phyloP scores from a whole-genome alignment of 1,140 invertebrate genomes.

The Caenorhabditis remanei region DNA sequence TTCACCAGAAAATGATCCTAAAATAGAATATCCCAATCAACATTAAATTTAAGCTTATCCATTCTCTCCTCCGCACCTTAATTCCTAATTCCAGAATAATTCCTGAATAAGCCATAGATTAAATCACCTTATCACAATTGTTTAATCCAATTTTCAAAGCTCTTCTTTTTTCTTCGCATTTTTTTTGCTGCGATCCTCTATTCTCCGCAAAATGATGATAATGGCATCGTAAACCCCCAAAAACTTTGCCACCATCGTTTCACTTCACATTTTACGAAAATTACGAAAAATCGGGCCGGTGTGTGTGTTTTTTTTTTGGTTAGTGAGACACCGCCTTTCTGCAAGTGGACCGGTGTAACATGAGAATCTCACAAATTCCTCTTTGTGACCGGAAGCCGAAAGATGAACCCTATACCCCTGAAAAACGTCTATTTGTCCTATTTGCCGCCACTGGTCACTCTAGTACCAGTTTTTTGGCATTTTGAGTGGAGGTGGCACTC shows the following conservation, averaged over 20 bases:
- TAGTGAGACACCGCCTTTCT: too few relatives aligned
- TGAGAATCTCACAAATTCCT: conserved; percentile 47
- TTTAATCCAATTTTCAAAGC: conserved; percentile 45
- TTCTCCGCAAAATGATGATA: conserved; percentile 20
- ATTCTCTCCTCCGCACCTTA: conserved; percentile 9
- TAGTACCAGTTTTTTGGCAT: conserved; percentile 38
- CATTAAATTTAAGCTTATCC: background rate
- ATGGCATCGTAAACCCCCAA: conserved; percentile 19
- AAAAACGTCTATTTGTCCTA: background rate
- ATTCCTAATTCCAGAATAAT: background rate
- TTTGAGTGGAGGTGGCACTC: background rate
- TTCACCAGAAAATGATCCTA: background rate
- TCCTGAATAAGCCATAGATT: conserved; percentile 1
- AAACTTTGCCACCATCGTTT: background rate
- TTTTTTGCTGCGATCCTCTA: background rate
- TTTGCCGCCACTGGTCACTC: conserved; percentile 13
- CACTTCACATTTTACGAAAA: conserved; percentile 18
- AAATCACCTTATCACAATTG: background rate
- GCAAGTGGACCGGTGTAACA: conserved; percentile 47
- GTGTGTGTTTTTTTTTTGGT: background rate
- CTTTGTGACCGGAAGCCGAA: conserved; percentile 51
- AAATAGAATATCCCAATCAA: background rate
- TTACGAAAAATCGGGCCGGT: conserved; percentile 35
- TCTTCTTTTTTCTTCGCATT: background rate
- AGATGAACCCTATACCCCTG: conserved; percentile 14